Conservation (phyloP, 2,797 vertebrate genomes). For the Notolepis coatsorum region DNA sequence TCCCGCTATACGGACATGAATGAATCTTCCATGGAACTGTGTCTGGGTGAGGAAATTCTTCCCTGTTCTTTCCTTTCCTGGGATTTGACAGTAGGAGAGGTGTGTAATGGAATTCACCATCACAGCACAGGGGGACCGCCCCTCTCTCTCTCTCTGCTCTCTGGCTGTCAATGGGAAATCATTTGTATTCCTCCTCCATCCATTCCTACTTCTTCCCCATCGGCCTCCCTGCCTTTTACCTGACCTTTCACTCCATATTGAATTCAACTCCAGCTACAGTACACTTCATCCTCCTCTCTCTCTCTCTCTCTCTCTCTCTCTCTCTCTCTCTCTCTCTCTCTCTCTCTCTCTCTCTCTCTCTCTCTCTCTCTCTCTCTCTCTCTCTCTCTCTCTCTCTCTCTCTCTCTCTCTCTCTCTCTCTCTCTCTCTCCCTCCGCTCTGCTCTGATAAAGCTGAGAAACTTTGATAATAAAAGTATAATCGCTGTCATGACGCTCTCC, state of each 20-base stretch:
- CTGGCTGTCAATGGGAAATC: conserved; percentile 57
- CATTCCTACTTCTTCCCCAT: conserved; percentile 47
- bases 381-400: not conserved
- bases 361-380: conserved; percentile 4
- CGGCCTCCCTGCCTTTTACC: conserved; percentile 22
- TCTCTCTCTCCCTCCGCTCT: not conserved
- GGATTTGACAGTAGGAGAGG: conserved; percentile 33
- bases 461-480: conserved; percentile 13
- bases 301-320: not conserved
- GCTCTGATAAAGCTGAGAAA: conserved; percentile 20
- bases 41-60: conserved; percentile 42
- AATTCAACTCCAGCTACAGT: conserved; percentile 42
- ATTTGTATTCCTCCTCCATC: conserved; percentile 68
- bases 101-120: conserved; percentile 50
- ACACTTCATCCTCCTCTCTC: conserved; percentile 30
- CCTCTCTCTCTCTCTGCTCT: conserved; percentile 45
- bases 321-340: conserved; percentile 24
- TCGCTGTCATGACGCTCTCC: conserved; percentile 6
- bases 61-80: conserved; percentile 38
- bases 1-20: conserved; percentile 17
- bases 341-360: conserved; percentile 21
- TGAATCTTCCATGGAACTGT: conserved; percentile 32
- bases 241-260: conserved; percentile 40
- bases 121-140: conserved; percentile 46
- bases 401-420: not conserved